phyloP scores from a whole-genome alignment of 2,797 vertebrate species.

The Anisognathus igniventris region DNA sequence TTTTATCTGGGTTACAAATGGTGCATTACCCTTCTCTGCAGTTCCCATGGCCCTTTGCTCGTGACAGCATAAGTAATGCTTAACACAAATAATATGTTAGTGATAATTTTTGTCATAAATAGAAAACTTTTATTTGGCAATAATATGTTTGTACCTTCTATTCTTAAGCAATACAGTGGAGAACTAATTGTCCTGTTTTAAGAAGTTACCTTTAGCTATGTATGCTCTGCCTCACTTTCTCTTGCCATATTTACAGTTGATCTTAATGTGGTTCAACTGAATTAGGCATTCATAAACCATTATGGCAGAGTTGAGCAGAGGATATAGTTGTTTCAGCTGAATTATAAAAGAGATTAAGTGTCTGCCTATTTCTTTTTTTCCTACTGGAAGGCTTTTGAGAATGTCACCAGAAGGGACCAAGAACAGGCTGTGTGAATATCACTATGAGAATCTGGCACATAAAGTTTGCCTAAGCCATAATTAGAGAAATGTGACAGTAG shows the following conservation, averaged over 20 bases:
- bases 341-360: background rate
- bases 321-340: background rate
- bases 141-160: background rate
- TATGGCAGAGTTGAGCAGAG: background rate
- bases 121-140: background rate
- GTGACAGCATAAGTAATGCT: background rate
- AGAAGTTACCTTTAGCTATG: background rate
- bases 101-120: background rate
- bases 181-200: background rate
- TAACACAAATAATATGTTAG: background rate
- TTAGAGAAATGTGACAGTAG: background rate
- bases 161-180: background rate
- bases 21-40: background rate
- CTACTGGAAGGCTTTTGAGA: background rate
- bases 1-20: background rate
- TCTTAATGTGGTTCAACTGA: background rate
- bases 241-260: background rate
- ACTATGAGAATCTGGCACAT: background rate
- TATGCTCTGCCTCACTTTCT: background rate
- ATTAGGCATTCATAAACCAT: background rate
- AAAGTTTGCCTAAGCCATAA: background rate
- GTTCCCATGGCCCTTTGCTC: background rate
- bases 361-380: background rate
- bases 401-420: background rate
- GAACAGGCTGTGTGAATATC: background rate